These are phyloP conservation scores for Helleia helle DNA, from an alignment of 2,888 invertebrate genomes.

Conservation along the genomic window DNA sequence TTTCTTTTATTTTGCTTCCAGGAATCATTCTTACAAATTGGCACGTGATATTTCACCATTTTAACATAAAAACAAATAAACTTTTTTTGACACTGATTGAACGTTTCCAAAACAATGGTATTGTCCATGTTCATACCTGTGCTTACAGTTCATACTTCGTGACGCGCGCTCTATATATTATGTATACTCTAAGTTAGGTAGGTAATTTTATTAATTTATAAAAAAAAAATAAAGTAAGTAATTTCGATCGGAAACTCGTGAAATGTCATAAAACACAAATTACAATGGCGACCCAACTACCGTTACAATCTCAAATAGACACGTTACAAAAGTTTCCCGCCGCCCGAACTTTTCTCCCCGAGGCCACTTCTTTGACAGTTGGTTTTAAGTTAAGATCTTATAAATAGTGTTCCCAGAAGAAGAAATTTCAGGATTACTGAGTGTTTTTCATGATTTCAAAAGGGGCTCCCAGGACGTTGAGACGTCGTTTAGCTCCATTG, in stretches of 20 bases:
- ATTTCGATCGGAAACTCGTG: conserved; percentile 3
- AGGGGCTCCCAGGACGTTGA: conserved; percentile 14
- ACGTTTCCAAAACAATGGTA: too few species aligned
- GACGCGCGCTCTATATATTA: too few species aligned
- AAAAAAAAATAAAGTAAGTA: too few species aligned
- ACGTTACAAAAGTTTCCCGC: conserved; percentile 43
- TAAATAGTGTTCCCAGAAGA: conserved; percentile 51
- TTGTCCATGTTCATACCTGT: too few species aligned
- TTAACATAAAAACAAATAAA: too few species aligned
- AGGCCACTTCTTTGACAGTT: conserved; percentile 54
- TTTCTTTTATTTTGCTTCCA: too few species aligned
- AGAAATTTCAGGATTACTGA: conserved; percentile 42
- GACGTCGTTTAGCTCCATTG: neutral
- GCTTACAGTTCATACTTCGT: too few species aligned
- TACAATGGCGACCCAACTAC: conserved; percentile 24
- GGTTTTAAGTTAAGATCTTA: conserved; percentile 54
- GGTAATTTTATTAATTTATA: too few species aligned
- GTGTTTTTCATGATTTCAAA: conserved; percentile 38
- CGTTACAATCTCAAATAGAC: conserved; percentile 50
- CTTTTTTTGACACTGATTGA: too few species aligned
- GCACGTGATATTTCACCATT: too few species aligned
- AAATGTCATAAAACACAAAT: conserved; percentile 24
- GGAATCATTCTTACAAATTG: too few species aligned
- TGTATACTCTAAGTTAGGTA: too few species aligned
- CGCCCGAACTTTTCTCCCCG: conserved; percentile 42